Conservation (phyloP, 2,113 vertebrate genomes). For the Apeltes quadracus region DNA sequence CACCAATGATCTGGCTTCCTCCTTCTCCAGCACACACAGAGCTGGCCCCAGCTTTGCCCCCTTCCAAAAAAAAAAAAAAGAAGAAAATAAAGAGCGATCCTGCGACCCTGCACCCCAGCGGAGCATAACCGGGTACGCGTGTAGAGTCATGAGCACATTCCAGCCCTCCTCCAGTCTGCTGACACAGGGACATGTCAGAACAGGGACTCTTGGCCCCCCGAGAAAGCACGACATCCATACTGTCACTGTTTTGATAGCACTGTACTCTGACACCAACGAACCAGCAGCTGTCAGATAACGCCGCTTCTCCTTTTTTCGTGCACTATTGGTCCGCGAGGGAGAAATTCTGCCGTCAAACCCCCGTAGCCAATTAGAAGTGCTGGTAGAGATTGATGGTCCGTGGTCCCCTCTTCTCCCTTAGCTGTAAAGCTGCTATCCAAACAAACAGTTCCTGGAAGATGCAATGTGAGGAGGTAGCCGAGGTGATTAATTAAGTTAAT, state of each 20-base stretch:
- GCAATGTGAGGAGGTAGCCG: slow-evolving; percentile 21
- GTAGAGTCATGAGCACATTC: slow-evolving; percentile 74
- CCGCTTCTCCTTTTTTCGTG: neutral
- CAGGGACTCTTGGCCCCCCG: slow-evolving; percentile 50
- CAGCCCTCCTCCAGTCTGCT: slow-evolving; percentile 57
- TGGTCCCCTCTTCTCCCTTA: slow-evolving; percentile 3
- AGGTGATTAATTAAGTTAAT: slow-evolving; percentile 63
- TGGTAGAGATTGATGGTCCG: neutral
- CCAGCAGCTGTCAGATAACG: slow-evolving; percentile 31
- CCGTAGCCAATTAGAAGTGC: neutral
- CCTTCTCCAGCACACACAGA: neutral
- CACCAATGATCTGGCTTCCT: neutral
- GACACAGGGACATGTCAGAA: slow-evolving; percentile 69
- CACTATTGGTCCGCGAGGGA: slow-evolving; percentile 5
- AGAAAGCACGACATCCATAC: slow-evolving; percentile 45
- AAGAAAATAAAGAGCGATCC: slow-evolving; percentile 24
- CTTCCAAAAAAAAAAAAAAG: neutral
- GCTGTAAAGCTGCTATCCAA: slow-evolving; percentile 6
- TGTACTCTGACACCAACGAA: slow-evolving; percentile 25
- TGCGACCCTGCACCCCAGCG: slow-evolving; percentile 46
- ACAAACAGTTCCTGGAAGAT: slow-evolving; percentile 20
- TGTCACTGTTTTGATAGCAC: slow-evolving; percentile 49
- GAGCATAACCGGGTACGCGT: slow-evolving; percentile 57
- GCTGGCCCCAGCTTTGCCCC: neutral
- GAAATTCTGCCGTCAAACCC: neutral